These are phyloP conservation scores for Poeciliopsis retropinna DNA, from an alignment of 2,113 vertebrate species.

Conservation along the genomic window DNA sequence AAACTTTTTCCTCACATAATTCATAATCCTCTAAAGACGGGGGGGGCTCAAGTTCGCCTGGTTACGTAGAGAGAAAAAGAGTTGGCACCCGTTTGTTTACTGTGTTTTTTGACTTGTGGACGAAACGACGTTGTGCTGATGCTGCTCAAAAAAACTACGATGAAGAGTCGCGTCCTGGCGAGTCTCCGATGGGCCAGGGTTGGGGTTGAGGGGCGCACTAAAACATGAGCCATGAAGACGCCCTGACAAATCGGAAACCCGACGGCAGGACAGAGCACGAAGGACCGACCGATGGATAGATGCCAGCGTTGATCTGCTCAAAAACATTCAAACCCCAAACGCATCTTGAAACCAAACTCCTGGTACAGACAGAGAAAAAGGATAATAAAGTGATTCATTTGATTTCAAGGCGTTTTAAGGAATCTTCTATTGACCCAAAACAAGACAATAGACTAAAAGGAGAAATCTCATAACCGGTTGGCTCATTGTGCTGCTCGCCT, in stretches of 20 bases:
- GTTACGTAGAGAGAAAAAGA: background rate
- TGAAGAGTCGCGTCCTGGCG: background rate
- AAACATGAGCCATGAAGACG: conserved; percentile 58
- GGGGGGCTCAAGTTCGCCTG: too few relatives aligned
- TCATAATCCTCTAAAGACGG: background rate
- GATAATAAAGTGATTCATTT: too few relatives aligned
- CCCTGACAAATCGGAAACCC: conserved; percentile 28
- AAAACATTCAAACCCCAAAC: conserved; percentile 8
- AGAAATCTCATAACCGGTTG: too few relatives aligned
- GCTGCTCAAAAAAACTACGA: background rate
- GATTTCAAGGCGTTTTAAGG: conserved; percentile 5
- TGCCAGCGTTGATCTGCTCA: conserved; percentile 7
- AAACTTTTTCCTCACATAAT: conserved; percentile 12
- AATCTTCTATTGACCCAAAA: conserved; percentile 46
- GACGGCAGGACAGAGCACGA: background rate
- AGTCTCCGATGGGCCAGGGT: conserved; percentile 36
- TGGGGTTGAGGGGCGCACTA: conserved; percentile 66
- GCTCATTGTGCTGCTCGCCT: conserved; percentile 36
- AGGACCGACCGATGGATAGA: background rate
- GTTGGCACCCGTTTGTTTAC: conserved; percentile 37
- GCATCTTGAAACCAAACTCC: background rate
- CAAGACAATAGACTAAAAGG: conserved; percentile 36
- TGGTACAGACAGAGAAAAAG: conserved; percentile 5
- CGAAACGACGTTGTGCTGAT: conserved; percentile 34
- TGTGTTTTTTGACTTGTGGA: conserved; percentile 27